Percentiles rank a stretch among this genome's conserved stretches.
phyloP scores from a whole-genome alignment of 30 jellyfish, hydroid and myxozoan genomes.

The Turritopsis rubra region DNA sequence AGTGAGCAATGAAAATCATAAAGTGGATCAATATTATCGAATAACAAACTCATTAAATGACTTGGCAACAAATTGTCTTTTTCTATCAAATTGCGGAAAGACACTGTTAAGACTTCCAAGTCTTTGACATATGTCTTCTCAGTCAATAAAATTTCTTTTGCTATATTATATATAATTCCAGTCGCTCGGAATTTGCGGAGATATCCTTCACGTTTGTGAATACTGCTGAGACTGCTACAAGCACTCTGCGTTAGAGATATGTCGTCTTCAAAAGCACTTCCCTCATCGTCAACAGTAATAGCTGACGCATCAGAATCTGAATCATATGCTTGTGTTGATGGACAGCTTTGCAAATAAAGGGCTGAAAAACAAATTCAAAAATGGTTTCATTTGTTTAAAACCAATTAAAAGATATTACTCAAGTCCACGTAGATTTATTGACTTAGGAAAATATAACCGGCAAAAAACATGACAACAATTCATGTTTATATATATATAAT shows the following conservation, averaged over 20 bases:
- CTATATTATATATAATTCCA: conserved; percentile 49
- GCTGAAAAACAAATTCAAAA: conserved; percentile 15
- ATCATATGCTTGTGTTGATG: conserved; percentile 41
- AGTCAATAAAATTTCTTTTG: conserved; percentile 73
- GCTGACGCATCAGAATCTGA: conserved; percentile 78
- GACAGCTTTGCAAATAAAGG: conserved; percentile 27
- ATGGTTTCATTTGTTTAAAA: background rate
- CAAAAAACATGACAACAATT: background rate
- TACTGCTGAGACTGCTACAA: conserved; percentile 41
- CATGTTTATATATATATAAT: background rate
- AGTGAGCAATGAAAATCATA: conserved; percentile 95
- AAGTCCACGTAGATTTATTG: too few relatives aligned
- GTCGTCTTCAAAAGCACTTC: conserved; percentile 60
- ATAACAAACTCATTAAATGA: conserved; percentile 42
- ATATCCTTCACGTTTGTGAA: conserved; percentile 14
- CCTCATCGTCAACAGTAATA: conserved; percentile 54
- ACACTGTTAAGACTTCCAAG: conserved; percentile 85
- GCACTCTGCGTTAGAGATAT: conserved; percentile 42
- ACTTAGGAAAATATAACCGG: too few relatives aligned
- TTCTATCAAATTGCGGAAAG: conserved; percentile 74
- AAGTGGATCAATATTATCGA: conserved; percentile 87
- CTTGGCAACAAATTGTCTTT: conserved; percentile 53
- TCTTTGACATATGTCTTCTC: conserved; percentile 89
- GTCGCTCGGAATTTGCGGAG: conserved; percentile 3
- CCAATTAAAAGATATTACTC: too few relatives aligned